Percentiles rank a stretch among this genome's conserved stretches.
These are phyloP conservation scores for Oplegnathus fasciatus DNA, from an alignment of 2,113 vertebrate species.

Conservation along the genomic window DNA sequence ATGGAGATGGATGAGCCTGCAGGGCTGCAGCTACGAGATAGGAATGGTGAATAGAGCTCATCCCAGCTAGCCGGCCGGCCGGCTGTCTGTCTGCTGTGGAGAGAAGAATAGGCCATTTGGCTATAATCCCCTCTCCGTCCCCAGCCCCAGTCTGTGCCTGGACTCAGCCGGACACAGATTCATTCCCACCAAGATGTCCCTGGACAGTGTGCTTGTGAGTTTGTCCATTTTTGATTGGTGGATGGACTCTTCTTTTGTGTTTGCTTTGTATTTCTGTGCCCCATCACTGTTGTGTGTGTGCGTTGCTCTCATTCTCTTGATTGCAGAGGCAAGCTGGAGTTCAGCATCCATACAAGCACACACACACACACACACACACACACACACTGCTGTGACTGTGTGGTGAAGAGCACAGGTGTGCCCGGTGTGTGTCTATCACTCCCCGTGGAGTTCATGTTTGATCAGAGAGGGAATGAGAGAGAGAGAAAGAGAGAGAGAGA, in stretches of 20 bases:
- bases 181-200: slow-evolving; percentile 17
- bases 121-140: slow-evolving; percentile 46
- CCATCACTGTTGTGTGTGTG: slow-evolving; percentile 7
- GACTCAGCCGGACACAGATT: slow-evolving; percentile 4
- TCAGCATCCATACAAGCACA: slow-evolving; percentile 2
- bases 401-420: slow-evolving; percentile 47
- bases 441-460: slow-evolving; percentile 59
- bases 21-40: slow-evolving; percentile 72
- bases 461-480: slow-evolving; percentile 42
- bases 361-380: slow-evolving; percentile 15
- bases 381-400: slow-evolving; percentile 2
- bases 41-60: slow-evolving; percentile 76
- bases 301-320: background rate
- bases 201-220: background rate
- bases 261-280: slow-evolving; percentile 1
- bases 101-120: slow-evolving; percentile 33
- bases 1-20: slow-evolving; percentile 79
- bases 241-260: slow-evolving; percentile 24
- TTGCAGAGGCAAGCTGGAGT: slow-evolving; percentile 30
- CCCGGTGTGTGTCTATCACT: slow-evolving; percentile 47
- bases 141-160: background rate
- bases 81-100: slow-evolving; percentile 18
- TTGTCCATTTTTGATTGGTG: slow-evolving; percentile 11
- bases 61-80: slow-evolving; percentile 15
- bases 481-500: background rate